Base-by-base conservation (phyloP, 2,113 vertebrate genomes). In the Thalassarche chlororhynchos region DNA sequence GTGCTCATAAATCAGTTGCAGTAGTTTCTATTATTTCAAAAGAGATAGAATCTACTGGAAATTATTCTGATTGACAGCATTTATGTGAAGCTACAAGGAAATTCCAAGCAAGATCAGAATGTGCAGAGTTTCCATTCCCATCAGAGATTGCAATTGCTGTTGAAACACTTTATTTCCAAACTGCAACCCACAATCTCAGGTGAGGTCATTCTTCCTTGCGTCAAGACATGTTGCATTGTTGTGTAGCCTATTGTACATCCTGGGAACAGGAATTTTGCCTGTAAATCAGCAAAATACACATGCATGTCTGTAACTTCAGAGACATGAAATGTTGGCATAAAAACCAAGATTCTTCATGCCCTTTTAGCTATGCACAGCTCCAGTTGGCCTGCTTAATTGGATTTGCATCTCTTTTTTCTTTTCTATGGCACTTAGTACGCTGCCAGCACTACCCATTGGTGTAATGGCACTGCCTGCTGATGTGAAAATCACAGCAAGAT, bases 101-200 rank as follows among this genome's bases (percentile, higher is more conserved):
- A 89, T 91, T 95, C 66, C 58, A 62, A 44, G 78, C 51, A 70
- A 87, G 84, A 93, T 80, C 57, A 69, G 47, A 74, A 89, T 0
- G 0, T 81, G 83, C 36, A 75, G 55, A 47, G 42, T 80, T 88
- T 85, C 77, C 76, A 58, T 58, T 91, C 75, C 23, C 7, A 25
- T 3, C 51, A 90, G 46, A 31, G 61, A 77, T 46, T 85, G 36
- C 84, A 69, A 7, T 23, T 83, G 77, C 42, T 96, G 62, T 93
- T 89, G 93, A 94, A 94, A 96, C 42, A 66, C 15, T 94, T 87
- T 12, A 51, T 96, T 94, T 94, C 84, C 65, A 91, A 91, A 95
- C 70, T 72, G 46, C 84, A 84, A 12, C 23, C 46, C 8, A 1
- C 80, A 77, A 15, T 66, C 84, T 46, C 74, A 80, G 46, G 52